Evolutionary conservation across 2,888 invertebrate species (phyloP), one percentile per base, ranked within the genome.

Genomic region (Eledona agricola): DNA sequence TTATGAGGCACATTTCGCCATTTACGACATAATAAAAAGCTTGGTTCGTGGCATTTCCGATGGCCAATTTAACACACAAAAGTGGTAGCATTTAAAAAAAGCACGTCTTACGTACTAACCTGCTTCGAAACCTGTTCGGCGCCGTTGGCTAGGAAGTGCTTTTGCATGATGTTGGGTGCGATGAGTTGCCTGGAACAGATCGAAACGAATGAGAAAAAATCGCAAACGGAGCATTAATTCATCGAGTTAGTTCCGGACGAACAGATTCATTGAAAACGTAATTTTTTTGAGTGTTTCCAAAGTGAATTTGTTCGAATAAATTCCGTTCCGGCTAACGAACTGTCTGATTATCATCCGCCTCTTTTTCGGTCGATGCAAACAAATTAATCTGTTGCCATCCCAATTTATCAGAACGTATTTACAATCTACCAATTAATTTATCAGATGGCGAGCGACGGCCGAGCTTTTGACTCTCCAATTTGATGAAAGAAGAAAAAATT

Each of bases 111-210:
- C 19, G 7, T 3, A 55, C 81, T 83, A 77, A 90, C 90, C 83
- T 89, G 88, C 79, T 89, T 87, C 49, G 89, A 84, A 72, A 88
- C 84, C 73, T 89, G 89, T 72, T 90, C 90, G 59, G 89, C 92
- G 69, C 91, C 92, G 74, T 88, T 89, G 56, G 87, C 83, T 72
- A 94, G 84, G 79, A 88, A 93, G 77, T 93, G 93, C 73, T 89
- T 93, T 80, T 94, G 94, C 77, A 89, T 87, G 74, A 94, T 83
- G 78, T 94, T 94, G 57, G 94, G 94, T 74, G 94, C 93, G 78
- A 94, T 85, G 74, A 94, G 85, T 90, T 93, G 92, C 76, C 93
- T 93, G 86, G 32, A 84, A 84, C 60, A n/a, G 11, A 31, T 23
- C 5, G 9, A n/a, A 16, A 31, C 28, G 4, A 40, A 13, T 43